phyloP scores from a whole-genome alignment of 2,888 invertebrate genomes.

The Drosophila acutilabella region DNA sequence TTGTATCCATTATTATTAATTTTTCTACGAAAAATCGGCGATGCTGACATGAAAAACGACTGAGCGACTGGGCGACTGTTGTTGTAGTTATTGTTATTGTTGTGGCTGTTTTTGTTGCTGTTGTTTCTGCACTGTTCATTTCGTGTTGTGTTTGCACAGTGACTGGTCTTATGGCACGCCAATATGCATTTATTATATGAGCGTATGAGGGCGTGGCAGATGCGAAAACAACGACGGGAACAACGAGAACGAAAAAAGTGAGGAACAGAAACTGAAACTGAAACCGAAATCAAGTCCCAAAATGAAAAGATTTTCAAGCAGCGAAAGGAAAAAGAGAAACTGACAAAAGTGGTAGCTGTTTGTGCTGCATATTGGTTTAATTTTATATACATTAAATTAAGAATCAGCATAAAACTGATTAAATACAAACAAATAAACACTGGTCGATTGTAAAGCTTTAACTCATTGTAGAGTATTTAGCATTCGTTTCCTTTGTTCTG shows the following conservation, averaged over 20 bases:
- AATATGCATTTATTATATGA: conserved; percentile 66
- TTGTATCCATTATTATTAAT: conserved; percentile 19
- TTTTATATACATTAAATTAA: not conserved
- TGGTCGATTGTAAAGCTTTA: too few relatives aligned
- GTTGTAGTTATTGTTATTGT: conserved; percentile 8
- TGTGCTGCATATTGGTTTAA: not conserved
- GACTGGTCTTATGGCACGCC: conserved; percentile 50
- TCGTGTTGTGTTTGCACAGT: conserved; percentile 48
- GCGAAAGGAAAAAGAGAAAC: not conserved
- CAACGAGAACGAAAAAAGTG: conserved; percentile 1
- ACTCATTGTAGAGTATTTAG: conserved; percentile 16
- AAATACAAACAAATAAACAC: not conserved
- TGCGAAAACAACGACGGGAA: conserved; percentile 7
- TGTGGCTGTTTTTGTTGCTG: conserved; percentile 8
- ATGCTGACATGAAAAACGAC: conserved; percentile 24
- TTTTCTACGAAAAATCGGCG: conserved; percentile 36
- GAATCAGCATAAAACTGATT: not conserved
- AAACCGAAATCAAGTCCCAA: conserved; percentile 11
- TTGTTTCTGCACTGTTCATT: conserved; percentile 20
- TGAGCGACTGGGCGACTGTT: conserved; percentile 1
- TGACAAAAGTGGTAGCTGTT: not conserved
- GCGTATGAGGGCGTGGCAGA: conserved; percentile 30
- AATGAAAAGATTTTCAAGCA: conserved; percentile 28
- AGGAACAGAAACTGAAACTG: conserved; percentile 20
- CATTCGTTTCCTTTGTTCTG: not conserved